Base-by-base conservation (phyloP, 2,888 invertebrate genomes). In the Oxycera nigricornis region DNA sequence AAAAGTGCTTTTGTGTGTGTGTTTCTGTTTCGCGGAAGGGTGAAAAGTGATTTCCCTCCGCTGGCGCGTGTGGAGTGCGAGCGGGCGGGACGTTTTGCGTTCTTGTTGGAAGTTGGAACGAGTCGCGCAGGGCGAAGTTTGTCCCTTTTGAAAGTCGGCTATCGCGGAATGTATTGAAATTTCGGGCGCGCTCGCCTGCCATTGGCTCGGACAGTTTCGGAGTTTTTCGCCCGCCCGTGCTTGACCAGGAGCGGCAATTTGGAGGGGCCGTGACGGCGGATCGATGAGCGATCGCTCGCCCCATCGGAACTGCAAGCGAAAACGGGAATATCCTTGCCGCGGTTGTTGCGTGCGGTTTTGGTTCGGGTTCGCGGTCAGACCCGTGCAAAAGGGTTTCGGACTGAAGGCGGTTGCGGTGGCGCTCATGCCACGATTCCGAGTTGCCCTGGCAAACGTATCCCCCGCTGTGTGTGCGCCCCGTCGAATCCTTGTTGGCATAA, bases 51-150 rank as follows among this genome's bases (percentile, higher is more conserved):
- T 22, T 55, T 55, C 6, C 17, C 24, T 55, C 20, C 17, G 4
- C 50, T 55, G 20, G 6, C 55, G 11, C n/a, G 59, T 30, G 39
- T 41, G 61, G 22, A 61, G 61, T 65, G 65, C 39, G 65, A 22
- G 65, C 24, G 55, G 55, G 24, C 9, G 24, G 24, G 20, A 24
- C 6, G 17, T 6, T 50, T 17, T 35, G 61, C 59, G 61, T 17
- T 26, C n/a, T 65, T 39, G 2, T 24, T 65, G 59, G 2, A 55
- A 11, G 9, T 2, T 7, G 22, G 17, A 22, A 22, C 52, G 22
- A 55, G 24, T 11, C 22, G 28, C 17, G n/a, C 31, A 30, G 31
- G 65, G 55, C 20, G 24, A 55, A 55, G 11, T 22, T 55, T 4
- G 55, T 46, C 14, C 14, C n/a, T 17, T 14, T 14, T 46, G 46